A percentile compares a stretch with the other conserved stretches of the same genome.
phyloP scores from a whole-genome alignment of 2,888 invertebrate genomes.

The Fragum sueziense region DNA sequence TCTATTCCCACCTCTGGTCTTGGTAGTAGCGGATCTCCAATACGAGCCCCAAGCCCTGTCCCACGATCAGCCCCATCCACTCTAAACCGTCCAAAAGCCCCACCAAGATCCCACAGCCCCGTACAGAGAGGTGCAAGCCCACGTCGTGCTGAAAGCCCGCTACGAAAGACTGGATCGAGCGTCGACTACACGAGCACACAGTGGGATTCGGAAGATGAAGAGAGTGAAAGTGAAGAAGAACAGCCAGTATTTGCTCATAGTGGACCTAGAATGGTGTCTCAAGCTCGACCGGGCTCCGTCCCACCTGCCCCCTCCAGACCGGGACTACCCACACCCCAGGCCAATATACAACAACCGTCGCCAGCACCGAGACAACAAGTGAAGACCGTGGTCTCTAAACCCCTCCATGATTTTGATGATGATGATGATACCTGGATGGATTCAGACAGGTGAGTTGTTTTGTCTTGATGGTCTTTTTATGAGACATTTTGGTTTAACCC shows the following conservation, averaged over 20 bases:
- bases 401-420: conserved; percentile 62
- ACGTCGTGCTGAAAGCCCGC: conserved; percentile 49
- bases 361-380: conserved; percentile 60
- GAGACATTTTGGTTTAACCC: not conserved
- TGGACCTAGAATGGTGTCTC: conserved; percentile 40
- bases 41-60: conserved; percentile 53
- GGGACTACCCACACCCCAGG: conserved; percentile 47
- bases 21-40: conserved; percentile 55
- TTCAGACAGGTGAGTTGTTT: conserved; percentile 66
- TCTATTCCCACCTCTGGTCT: conserved; percentile 51
- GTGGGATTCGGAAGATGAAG: conserved; percentile 73
- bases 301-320: conserved; percentile 47
- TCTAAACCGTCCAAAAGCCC: conserved; percentile 34
- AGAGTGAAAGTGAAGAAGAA: conserved; percentile 85
- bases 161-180: conserved; percentile 65
- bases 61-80: conserved; percentile 20
- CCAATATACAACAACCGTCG: conserved; percentile 43
- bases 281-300: conserved; percentile 40
- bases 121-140: conserved; percentile 46
- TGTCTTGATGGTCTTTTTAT: no score
- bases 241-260: conserved; percentile 83
- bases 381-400: conserved; percentile 65
- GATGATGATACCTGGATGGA: conserved; percentile 69
- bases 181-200: conserved; percentile 77
- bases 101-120: conserved; percentile 63